Conservation (phyloP, 2,113 vertebrate species). For the Caranx melampygus region DNA sequence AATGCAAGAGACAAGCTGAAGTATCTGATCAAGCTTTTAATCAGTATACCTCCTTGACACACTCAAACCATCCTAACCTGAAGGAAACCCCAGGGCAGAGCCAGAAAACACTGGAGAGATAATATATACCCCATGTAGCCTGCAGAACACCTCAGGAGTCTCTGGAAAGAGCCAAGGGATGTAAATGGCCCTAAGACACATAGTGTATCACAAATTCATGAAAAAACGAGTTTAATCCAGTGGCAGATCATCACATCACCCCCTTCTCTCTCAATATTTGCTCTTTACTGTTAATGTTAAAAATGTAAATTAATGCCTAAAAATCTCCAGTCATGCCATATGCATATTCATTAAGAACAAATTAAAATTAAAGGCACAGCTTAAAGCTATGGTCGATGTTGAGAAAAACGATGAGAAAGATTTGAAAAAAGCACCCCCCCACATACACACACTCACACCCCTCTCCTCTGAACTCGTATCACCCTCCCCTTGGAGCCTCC, state of each 20-base stretch:
- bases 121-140: conserved; percentile 7
- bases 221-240: neutral
- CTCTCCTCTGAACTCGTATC: too few species aligned
- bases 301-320: neutral
- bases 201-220: neutral
- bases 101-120: conserved; percentile 16
- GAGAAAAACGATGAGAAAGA: too few species aligned
- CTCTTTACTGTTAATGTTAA: too few species aligned
- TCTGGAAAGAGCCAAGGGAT: neutral
- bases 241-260: neutral
- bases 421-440: too few species aligned
- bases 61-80: conserved; percentile 13
- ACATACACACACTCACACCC: too few species aligned
- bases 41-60: conserved; percentile 6
- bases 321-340: neutral
- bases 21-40: conserved; percentile 1
- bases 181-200: neutral
- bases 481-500: too few species aligned
- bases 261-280: too few species aligned
- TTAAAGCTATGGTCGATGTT: too few species aligned
- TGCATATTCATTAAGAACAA: neutral
- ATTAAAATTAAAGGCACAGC: neutral
- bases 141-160: conserved; percentile 10
- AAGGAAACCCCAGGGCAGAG: conserved; percentile 31
- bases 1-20: neutral